Evolutionary conservation across 2,888 invertebrate species (phyloP).

Genomic region (Pterostichus madidus): DNA sequence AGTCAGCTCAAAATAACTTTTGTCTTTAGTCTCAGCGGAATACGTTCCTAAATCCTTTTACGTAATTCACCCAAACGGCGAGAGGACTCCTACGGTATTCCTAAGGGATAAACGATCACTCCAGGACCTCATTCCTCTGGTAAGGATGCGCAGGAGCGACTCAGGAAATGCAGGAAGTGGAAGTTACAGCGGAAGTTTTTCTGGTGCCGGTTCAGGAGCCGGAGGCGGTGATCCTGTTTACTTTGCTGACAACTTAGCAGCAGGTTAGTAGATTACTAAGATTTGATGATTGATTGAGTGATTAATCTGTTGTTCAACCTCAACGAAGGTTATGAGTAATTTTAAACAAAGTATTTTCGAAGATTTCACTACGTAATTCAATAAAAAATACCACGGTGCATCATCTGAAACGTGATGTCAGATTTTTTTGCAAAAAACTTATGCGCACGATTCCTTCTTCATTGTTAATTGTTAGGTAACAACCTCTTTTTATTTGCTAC

Average conservation of each 20-base stretch:
- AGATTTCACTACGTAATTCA: not conserved
- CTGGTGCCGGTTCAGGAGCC: constrained; percentile 29
- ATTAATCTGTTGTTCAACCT: not conserved
- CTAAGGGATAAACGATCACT: constrained; percentile 72
- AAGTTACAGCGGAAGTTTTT: constrained; percentile 71
- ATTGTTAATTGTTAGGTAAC: constrained; percentile 23
- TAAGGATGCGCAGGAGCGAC: constrained; percentile 70
- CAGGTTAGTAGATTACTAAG: constrained; percentile 38
- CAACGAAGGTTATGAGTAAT: not conserved
- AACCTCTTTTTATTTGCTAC: constrained; percentile 6
- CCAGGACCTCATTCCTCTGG: constrained; percentile 67
- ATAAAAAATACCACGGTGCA: not conserved
- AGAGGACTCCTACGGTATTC: constrained; percentile 76
- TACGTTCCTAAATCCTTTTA: constrained; percentile 82
- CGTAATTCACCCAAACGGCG: constrained; percentile 80
- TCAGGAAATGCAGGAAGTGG: constrained; percentile 70
- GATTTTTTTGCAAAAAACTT: not conserved
- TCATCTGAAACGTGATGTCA: constrained; percentile 7
- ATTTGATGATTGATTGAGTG: not conserved
- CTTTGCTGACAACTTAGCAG: constrained; percentile 44
- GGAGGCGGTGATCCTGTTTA: constrained; percentile 42
- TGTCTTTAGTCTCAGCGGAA: constrained; percentile 78
- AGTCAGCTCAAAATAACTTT: not conserved
- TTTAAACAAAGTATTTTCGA: not conserved
- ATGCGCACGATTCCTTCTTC: not conserved